Percentiles rank a stretch among this genome's conserved stretches.
phyloP scores from a whole-genome alignment of 2,797 vertebrate species.

The Thaleichthys pacificus region DNA sequence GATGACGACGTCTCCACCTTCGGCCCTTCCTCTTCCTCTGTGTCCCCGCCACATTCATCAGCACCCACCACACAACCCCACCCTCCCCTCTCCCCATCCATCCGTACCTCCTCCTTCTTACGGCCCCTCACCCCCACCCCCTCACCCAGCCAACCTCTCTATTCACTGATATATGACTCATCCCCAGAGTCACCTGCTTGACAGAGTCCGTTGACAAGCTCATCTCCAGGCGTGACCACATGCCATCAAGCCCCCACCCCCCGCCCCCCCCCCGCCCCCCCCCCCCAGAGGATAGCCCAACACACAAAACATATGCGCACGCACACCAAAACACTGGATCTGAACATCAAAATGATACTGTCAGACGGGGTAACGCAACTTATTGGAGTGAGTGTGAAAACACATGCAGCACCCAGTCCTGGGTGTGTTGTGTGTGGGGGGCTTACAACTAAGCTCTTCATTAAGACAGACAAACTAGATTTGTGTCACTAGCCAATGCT shows the following conservation, averaged over 20 bases:
- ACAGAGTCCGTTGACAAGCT: conserved; percentile 17
- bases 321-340: too few species aligned
- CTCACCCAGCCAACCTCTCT: background rate
- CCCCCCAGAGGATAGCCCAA: background rate
- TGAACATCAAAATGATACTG: too few species aligned
- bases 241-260: conserved; percentile 1
- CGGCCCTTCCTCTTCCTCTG: background rate
- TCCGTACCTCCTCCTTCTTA: background rate
- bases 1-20: background rate
- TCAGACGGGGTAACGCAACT: too few species aligned
- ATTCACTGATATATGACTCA: background rate
- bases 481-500: background rate
- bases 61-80: background rate
- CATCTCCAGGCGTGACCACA: background rate
- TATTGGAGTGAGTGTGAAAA: too few species aligned
- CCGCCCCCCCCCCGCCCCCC: background rate
- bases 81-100: background rate
- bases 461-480: background rate
- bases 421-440: too few species aligned
- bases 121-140: background rate
- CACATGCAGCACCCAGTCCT: too few species aligned
- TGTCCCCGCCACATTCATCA: too few species aligned
- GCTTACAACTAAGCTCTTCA: too few species aligned
- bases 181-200: conserved; percentile 28
- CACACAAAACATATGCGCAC: too few species aligned